A percentile compares a stretch with the other conserved stretches of the same genome.
Conservation (phyloP, 2,888 invertebrate genomes). For the Electrophaes corylata region DNA sequence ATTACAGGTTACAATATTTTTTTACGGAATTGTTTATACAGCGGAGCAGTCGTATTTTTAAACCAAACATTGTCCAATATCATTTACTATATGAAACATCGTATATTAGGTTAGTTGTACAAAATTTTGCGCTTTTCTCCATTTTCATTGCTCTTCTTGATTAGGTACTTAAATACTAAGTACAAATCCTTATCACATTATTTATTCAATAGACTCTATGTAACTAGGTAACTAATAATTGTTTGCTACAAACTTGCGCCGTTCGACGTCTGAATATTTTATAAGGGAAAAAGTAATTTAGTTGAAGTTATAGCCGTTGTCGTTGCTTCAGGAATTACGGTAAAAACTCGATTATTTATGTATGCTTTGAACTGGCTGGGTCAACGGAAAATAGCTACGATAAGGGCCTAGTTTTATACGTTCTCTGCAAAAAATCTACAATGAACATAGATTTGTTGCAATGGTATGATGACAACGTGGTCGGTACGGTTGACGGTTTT, state of each 20-base stretch:
- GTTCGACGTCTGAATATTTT: constrained; percentile 52
- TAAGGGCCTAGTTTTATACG: constrained; percentile 10
- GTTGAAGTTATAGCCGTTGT: constrained; percentile 46
- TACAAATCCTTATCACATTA: constrained; percentile 34
- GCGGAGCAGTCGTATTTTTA: background rate
- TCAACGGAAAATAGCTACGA: constrained; percentile 1
- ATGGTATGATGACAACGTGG: no score
- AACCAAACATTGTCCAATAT: background rate
- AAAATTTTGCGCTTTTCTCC: background rate
- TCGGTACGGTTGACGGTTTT: no score
- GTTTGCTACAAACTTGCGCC: constrained; percentile 43
- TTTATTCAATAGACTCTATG: constrained; percentile 37
- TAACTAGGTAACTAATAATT: constrained; percentile 43
- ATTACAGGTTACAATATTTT: constrained; percentile 15
- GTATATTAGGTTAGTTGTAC: no score
- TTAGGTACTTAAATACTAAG: constrained; percentile 18
- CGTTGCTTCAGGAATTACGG: constrained; percentile 44
- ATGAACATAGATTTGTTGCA: background rate
- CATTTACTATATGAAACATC: background rate
- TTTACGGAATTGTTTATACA: constrained; percentile 1
- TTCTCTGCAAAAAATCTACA: constrained; percentile 9
- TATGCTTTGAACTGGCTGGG: constrained; percentile 33
- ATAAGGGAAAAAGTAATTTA: constrained; percentile 50
- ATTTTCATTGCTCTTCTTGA: background rate
- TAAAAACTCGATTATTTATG: constrained; percentile 48